Evolutionary conservation across 2,888 invertebrate species (phyloP), one percentile per base, ranked within the genome.

Genomic region (Drosophila parthenogenetica): DNA sequence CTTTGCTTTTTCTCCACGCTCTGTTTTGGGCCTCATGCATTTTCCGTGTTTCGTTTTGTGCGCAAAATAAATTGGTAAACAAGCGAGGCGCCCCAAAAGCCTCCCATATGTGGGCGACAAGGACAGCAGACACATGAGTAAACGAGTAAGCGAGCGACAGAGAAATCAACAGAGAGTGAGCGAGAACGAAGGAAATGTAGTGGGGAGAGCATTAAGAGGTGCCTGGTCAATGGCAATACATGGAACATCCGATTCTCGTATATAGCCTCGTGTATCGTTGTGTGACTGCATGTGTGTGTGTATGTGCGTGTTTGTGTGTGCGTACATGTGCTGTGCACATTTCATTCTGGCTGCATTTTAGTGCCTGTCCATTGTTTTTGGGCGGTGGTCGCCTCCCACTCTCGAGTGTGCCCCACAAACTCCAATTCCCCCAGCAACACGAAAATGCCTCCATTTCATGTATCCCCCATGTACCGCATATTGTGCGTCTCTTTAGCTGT

Each of bases 1-100:
- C 42, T 51, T 19, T 65, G 42, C 57, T 59, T 54, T 69, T 50
- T 63, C 65, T 58, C 49, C 54, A 60, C 75, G 71, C 67, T 68
- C 50, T 65, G 29, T 78, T 71, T 72, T 72, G 70, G 66, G 67
- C 75, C 73, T 81, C 83, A 87, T 86, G 86, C 88, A 89, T 86
- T 89, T 89, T 89, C 81, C 85, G 83, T 84, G 89, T 87, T 87
- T 87, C 89, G 86, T 82, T 82, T 85, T 87, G 89, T 85, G 87
- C 78, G 85, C 89, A 86, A 87, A 86, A 87, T 87, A 87, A 87
- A 87, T 87, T 87, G 86, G 86, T 83, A 89, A 89, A 83, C 86
- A 87, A 88, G 87, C 75, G 68, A 70, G 68, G 67, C 64, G 67
- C 70, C 69, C 68, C 72, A 68, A 49, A 66, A 49, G 60, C 60